These are phyloP conservation scores for Drosophila tristis DNA, from an alignment of 1,140 invertebrate species.

Conservation along the genomic window DNA sequence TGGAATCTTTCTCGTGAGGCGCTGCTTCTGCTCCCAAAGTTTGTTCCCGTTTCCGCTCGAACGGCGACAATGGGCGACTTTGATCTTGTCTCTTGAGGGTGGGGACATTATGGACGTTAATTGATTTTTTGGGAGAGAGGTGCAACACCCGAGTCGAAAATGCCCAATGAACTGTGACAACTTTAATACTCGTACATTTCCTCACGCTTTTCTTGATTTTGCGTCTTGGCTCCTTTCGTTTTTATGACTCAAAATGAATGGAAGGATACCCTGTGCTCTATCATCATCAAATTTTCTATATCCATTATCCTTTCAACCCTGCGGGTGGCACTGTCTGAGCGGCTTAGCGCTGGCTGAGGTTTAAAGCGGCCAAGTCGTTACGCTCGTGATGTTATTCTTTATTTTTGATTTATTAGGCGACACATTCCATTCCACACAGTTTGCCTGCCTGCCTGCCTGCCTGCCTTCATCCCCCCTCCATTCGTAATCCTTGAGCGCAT, in stretches of 20 bases:
- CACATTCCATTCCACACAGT: no score
- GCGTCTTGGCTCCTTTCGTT: not conserved
- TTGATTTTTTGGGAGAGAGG: constrained; percentile 39
- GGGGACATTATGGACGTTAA: constrained; percentile 41
- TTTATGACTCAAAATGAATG: constrained; percentile 7
- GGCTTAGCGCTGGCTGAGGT: constrained; percentile 24
- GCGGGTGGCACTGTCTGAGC: constrained; percentile 31
- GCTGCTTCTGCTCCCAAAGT: constrained; percentile 5
- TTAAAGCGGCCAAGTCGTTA: constrained; percentile 2
- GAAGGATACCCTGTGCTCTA: constrained; percentile 11
- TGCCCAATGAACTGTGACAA: constrained; percentile 30
- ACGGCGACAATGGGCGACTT: constrained; percentile 36
- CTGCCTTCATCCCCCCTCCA: not conserved
- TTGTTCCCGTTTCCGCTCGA: constrained; percentile 48
- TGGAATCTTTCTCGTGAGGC: constrained; percentile 21
- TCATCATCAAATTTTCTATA: constrained; percentile 36
- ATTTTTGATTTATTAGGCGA: constrained; percentile 42
- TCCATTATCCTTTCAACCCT: constrained; percentile 36
- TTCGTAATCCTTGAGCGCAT: constrained; percentile 35
- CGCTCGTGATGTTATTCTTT: not conserved
- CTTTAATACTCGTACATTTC: constrained; percentile 30
- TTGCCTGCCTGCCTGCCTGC: no score
- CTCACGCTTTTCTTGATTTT: not conserved
- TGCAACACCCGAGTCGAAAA: no score
- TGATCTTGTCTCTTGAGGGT: constrained; percentile 41